Evolutionary conservation across 92 coral and sea anemone species (phyloP).

Genomic region (Heteractis magnifica): DNA sequence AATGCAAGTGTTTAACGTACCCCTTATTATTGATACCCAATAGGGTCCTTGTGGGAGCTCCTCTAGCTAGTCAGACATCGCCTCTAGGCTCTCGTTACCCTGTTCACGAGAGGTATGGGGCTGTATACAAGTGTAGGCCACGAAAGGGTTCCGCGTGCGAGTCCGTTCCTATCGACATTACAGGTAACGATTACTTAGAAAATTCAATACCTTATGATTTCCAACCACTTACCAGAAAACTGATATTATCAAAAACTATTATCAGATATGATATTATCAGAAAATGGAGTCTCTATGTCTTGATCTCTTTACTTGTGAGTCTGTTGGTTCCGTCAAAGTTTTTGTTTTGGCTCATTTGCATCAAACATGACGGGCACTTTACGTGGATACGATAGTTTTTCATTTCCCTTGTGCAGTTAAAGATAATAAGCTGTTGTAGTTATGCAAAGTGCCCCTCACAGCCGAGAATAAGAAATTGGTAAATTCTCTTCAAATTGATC

Average conservation of each 20-base stretch:
- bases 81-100: conserved; percentile 26
- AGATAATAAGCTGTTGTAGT: no score
- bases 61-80: conserved; percentile 54
- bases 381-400: no score
- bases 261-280: no score
- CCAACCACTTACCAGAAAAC: no score
- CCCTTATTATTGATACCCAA: neutral
- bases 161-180: conserved; percentile 36
- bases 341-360: no score
- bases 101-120: conserved; percentile 50
- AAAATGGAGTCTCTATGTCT: no score
- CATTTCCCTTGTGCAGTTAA: neutral
- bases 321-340: no score
- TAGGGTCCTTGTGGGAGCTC: conserved; percentile 69
- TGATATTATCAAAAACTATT: no score
- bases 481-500: neutral
- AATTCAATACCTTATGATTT: no score
- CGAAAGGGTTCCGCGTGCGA: conserved; percentile 22
- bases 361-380: no score
- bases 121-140: conserved; percentile 54
- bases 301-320: neutral
- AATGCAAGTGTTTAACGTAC: neutral
- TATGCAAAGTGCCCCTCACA: neutral
- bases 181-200: neutral
- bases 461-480: neutral